Percentiles rank a stretch among this genome's conserved stretches.
Evolutionary conservation across 2,113 vertebrate species (phyloP).

Genomic region (Gasterosteus nipponicus): DNA sequence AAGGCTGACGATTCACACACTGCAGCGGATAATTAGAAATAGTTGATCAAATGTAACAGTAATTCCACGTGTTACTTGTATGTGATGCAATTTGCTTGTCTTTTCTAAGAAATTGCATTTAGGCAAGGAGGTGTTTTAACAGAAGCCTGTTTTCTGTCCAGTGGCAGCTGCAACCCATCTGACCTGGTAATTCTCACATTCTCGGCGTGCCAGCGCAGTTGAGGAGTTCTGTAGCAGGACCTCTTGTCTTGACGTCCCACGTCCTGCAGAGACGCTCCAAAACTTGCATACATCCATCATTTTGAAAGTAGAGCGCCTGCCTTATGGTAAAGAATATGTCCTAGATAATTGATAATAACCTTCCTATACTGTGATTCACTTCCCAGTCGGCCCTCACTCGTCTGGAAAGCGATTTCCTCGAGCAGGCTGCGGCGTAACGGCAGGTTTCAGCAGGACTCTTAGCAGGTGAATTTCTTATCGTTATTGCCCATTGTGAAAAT

Average conservation of each 20-base stretch:
- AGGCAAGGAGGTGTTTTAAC: not conserved
- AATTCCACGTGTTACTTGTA: not conserved
- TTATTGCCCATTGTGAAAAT: slow-evolving; percentile 63
- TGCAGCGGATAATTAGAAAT: slow-evolving; percentile 13
- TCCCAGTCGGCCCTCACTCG: slow-evolving; percentile 26
- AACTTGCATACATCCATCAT: slow-evolving; percentile 1
- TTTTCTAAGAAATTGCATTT: not conserved
- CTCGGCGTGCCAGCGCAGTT: not conserved
- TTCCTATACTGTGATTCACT: slow-evolving; percentile 24
- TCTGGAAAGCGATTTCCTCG: slow-evolving; percentile 24
- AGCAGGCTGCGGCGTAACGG: slow-evolving; percentile 28
- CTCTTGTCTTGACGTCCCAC: not conserved
- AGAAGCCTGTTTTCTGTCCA: not conserved
- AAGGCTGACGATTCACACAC: slow-evolving; percentile 44
- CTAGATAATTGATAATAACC: not conserved
- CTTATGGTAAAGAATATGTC: slow-evolving; percentile 9
- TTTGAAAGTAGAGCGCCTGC: not conserved
- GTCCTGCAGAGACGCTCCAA: slow-evolving; percentile 7
- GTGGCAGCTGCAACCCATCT: not conserved
- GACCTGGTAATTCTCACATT: not conserved
- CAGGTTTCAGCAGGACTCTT: slow-evolving; percentile 23
- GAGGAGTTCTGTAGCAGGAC: not conserved
- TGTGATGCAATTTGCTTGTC: not conserved
- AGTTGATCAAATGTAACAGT: slow-evolving; percentile 31
- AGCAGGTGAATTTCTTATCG: slow-evolving; percentile 39